These are phyloP conservation scores for Monodelphis domestica DNA, from an alignment of 2,797 vertebrate species.

Conservation along the genomic window DNA sequence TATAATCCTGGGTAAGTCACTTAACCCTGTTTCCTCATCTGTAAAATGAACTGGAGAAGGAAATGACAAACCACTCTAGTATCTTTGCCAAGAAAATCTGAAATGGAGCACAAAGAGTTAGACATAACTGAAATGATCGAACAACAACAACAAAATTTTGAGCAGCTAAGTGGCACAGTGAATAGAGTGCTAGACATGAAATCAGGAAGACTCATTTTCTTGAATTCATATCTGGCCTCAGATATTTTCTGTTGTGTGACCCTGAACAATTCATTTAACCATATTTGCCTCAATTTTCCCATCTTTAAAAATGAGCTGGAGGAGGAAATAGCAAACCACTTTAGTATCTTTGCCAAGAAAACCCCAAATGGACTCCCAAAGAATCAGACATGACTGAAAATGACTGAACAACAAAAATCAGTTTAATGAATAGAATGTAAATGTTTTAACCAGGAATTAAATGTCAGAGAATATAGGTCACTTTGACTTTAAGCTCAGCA, in stretches of 20 bases:
- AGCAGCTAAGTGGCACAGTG: background rate
- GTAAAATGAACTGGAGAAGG: background rate
- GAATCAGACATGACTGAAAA: no score
- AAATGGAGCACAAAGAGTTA: no score
- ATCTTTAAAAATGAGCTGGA: background rate
- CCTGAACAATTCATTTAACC: background rate
- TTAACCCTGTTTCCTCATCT: background rate
- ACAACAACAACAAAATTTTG: no score
- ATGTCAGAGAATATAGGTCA: no score
- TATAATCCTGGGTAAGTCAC: background rate
- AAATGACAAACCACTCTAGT: background rate
- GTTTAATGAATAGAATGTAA: no score
- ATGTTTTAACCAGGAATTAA: no score
- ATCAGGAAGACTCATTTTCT: no score
- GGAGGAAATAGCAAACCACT: background rate
- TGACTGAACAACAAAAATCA: no score
- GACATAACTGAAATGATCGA: no score
- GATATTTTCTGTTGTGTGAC: background rate
- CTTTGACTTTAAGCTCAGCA: no score
- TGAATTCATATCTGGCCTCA: background rate
- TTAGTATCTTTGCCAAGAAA: background rate
- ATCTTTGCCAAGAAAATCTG: background rate
- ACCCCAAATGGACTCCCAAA: no score
- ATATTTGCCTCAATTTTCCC: background rate
- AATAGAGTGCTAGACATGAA: background rate